Evolutionary conservation across 2,888 invertebrate species (phyloP), one percentile per base, ranked within the genome.

Genomic region (Cyaniris semiargus): DNA sequence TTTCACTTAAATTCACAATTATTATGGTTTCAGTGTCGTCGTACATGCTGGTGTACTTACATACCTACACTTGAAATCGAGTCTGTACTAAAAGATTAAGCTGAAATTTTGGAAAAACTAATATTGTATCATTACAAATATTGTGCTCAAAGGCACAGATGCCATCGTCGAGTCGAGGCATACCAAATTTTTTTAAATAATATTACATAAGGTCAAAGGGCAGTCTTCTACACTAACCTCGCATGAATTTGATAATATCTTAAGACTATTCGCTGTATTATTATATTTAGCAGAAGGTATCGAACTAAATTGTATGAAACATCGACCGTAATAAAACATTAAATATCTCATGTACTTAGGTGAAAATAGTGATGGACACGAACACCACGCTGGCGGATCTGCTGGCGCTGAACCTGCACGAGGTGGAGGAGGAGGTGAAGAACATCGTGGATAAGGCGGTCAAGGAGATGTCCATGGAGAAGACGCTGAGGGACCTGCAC

Each of bases 401-500:
- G 31, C 93, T 99, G 80, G 97, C 97, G 6, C 91, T 99, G 75
- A 98, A 98, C 90, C 95, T 99, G 13, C 99, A 99, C 89, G 98
- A 98, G 89, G 99, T 98, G 89, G 99, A 99, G 89, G 99, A 99
- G 88, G 99, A 99, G 89, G 99, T 98, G 0, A 98, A 98, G 86
- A 98, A 98, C 88, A 99, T 99, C 84, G 99, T 99, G 10, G 99
- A 99, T 89, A 99, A 99, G 93, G 98, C 99, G 0, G 98, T 98
- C 0, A 99, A 99, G 91, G 99, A 99, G 94, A 98, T 98, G 98
- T 98, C 98, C 2, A 99, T 99, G 98, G 99, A 99, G 90, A 99
- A 98, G 88, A 97, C 97, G 77, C 94, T 99, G 76, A 96, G 97
- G 81, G 99, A 99, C 85, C 91, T 99, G 78, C 96, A 98, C 85